Base-by-base conservation (phyloP, 2,113 vertebrate species). In the Lophura nycthemera region DNA sequence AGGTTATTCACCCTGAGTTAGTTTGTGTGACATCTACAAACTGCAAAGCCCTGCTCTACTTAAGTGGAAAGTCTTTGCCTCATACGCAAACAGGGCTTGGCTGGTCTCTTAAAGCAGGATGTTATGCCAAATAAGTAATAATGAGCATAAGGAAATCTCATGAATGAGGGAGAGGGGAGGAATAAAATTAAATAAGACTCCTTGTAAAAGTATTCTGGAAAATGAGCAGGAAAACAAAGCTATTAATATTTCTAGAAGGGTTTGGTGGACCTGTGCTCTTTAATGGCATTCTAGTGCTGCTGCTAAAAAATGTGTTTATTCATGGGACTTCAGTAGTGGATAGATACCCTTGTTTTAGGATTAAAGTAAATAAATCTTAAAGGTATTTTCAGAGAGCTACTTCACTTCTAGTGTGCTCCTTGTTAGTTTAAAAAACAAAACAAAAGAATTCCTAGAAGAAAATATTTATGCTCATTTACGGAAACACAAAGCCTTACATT, bases 291-390 rank as follows among this genome's bases (percentile, higher is more conserved):
- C 19, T 80, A 56, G 59, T 34, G 32, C 27, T 56, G 24, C 12
- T 38, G 38, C 7, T 74, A 80, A 77, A 78, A 59, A 85, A 91
- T 71, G 10, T 13, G 9, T 18, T 6, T 60, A 60, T 86, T 86
- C 6, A 1, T n/a, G 22, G 50, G 47, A 45, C 32, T 63, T 50
- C 43, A 76, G n/a, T 54, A 73, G 67, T 50, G 52, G 34, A 22
- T 63, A 50, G n/a, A 66, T 67, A 13, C 29, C 57, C 45, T 87
- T 78, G 38, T 30, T 83, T 63, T 22, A 70, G 18, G 48, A 76
- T 66, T 75, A 85, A 75, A 86, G 30, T 25, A 88, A 92, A 95
- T 45, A 70, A 88, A 89, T 54, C 64, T 66, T 95, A 36, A 30
- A 67, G 24, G 36, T 48, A 22, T 83, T 85, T 87, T 76, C 40